A percentile compares a stretch with the other conserved stretches of the same genome.
Conservation (phyloP, 2,797 vertebrate genomes). For the Coregonus ussuriensis region DNA sequence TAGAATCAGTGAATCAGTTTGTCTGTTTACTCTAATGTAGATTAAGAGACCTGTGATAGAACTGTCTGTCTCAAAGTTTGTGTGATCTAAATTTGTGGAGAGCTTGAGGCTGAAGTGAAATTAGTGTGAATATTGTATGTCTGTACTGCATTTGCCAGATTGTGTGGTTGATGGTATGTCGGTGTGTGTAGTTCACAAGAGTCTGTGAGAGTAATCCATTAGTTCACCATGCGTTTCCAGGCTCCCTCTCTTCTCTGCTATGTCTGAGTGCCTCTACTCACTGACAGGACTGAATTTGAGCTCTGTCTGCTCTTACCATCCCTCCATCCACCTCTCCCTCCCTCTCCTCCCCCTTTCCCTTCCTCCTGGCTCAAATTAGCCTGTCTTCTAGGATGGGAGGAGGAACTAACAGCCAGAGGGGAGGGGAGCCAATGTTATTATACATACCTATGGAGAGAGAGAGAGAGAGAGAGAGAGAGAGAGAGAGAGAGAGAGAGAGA, state of each 20-base stretch:
- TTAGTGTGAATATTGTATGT: constrained; percentile 9
- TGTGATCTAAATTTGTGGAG: not conserved
- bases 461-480: constrained; percentile 14
- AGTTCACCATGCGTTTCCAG: constrained; percentile 47
- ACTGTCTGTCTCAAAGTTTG: constrained; percentile 30
- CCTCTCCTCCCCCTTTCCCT: constrained; percentile 46
- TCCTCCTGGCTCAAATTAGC: constrained; percentile 72
- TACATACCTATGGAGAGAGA: constrained; percentile 60
- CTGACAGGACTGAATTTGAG: constrained; percentile 70
- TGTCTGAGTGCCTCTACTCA: constrained; percentile 49
- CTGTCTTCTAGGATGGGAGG: constrained; percentile 70
- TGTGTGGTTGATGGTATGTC: constrained; percentile 24
- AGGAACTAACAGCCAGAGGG: constrained; percentile 63
- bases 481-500: constrained; percentile 16
- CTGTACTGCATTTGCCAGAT: not conserved
- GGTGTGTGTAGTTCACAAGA: constrained; percentile 38
- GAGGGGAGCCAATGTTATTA: constrained; percentile 43
- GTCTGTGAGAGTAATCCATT: constrained; percentile 60
- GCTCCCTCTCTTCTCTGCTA: constrained; percentile 41
- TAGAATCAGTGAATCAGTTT: not conserved
- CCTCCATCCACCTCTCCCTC: constrained; percentile 16
- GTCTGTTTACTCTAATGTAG: constrained; percentile 11
- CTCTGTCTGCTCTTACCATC: constrained; percentile 48
- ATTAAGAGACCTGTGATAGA: constrained; percentile 19
- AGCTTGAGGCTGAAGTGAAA: constrained; percentile 33